A percentile compares a stretch with the other conserved stretches of the same genome.
Evolutionary conservation across 2,113 vertebrate species (phyloP).

Genomic region (Psilopogon haemacephalus): DNA sequence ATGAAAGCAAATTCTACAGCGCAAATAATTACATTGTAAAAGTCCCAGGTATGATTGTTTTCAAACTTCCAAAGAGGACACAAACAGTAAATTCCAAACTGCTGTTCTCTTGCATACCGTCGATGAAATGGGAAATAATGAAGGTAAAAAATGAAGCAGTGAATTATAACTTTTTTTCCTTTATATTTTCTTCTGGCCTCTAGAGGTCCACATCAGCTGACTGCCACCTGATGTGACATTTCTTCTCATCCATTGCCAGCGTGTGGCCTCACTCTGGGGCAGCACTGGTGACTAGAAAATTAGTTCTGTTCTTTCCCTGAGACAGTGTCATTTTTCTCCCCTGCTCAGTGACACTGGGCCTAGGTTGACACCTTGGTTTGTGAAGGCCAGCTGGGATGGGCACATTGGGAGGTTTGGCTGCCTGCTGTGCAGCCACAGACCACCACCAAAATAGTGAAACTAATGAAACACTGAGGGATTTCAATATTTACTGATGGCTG

Average conservation of each 20-base stretch:
- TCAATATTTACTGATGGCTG: background rate
- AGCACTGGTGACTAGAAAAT: background rate
- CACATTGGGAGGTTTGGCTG: background rate
- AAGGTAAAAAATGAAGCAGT: background rate
- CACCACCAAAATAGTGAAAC: background rate
- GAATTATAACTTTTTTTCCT: background rate
- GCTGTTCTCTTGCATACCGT: background rate
- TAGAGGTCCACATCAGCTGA: background rate
- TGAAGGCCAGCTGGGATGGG: background rate
- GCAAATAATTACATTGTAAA: background rate
- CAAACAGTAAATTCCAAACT: background rate
- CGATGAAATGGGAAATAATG: background rate
- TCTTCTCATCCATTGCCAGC: background rate
- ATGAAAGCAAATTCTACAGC: background rate
- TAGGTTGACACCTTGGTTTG: accelerated
- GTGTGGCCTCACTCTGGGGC: background rate
- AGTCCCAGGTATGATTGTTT: background rate
- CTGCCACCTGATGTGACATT: background rate
- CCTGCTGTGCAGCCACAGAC: background rate
- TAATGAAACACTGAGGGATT: background rate
- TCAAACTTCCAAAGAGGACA: background rate
- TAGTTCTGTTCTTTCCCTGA: background rate
- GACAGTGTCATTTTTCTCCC: background rate
- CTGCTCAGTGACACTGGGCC: accelerated
- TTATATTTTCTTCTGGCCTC: background rate